phyloP scores from a whole-genome alignment of 2,888 invertebrate species.

The Tiliacea citrago region DNA sequence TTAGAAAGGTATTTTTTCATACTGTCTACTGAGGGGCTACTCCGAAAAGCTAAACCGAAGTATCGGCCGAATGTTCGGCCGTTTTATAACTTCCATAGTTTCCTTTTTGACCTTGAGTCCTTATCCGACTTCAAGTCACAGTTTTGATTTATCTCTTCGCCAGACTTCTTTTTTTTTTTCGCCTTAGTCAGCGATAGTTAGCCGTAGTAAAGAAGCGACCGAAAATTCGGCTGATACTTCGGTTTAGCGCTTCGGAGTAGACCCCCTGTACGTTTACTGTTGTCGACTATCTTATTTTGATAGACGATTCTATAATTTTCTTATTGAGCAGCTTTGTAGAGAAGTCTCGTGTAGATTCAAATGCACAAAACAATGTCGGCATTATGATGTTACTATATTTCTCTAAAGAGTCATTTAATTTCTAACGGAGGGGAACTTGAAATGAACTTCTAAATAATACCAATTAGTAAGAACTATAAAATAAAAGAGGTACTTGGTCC shows the following conservation, averaged over 20 bases:
- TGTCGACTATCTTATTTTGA: background rate
- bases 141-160: too few relatives aligned
- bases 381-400: background rate
- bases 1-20: background rate
- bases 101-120: too few relatives aligned
- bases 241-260: too few relatives aligned
- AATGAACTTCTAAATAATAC: constrained; percentile 12
- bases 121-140: too few relatives aligned
- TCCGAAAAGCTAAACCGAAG: too few relatives aligned
- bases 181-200: too few relatives aligned
- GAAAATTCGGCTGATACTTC: too few relatives aligned
- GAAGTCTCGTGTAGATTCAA: background rate
- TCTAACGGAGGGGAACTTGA: background rate
- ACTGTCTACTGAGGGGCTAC: too few relatives aligned
- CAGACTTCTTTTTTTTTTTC: too few relatives aligned
- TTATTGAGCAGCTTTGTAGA: background rate
- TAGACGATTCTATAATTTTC: background rate
- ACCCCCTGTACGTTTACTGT: background rate
- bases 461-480: constrained; percentile 18
- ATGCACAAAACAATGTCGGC: background rate
- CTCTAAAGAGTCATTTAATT: constrained; percentile 2
- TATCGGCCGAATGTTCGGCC: too few relatives aligned
- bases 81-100: too few relatives aligned
- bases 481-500: constrained; percentile 22
- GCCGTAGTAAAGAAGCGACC: too few relatives aligned